phyloP scores from a whole-genome alignment of 2,888 invertebrate species.

The Nasonovia ribisnigri region DNA sequence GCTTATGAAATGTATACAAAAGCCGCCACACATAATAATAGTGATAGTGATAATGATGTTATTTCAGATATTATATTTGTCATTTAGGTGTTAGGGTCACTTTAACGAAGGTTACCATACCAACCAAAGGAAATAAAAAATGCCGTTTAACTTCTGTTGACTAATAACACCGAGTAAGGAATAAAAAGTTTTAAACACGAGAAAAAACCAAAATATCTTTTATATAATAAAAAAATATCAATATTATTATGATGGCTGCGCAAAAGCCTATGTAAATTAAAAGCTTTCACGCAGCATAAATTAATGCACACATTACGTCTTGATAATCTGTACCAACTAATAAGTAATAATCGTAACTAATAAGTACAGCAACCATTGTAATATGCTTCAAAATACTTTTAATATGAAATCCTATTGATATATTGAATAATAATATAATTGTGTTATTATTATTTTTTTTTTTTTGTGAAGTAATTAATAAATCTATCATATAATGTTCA shows the following conservation, averaged over 20 bases:
- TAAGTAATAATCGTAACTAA: background rate
- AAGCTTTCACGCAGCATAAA: background rate
- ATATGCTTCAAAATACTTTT: background rate
- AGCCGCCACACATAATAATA: background rate
- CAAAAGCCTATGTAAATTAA: background rate
- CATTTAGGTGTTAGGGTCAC: background rate
- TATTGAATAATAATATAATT: too few species aligned
- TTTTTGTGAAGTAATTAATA: background rate
- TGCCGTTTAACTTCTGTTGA: background rate
- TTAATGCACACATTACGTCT: background rate
- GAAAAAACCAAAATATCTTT: background rate
- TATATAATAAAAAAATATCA: background rate
- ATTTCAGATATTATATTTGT: background rate
- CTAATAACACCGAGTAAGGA: background rate
- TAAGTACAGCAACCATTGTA: background rate
- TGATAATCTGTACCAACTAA: background rate
- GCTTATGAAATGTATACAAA: background rate
- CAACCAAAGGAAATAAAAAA: background rate
- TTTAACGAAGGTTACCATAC: background rate
- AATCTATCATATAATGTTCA: background rate
- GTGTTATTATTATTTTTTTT: too few species aligned
- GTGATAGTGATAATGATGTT: background rate
- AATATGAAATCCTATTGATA: background rate
- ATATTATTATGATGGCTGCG: background rate
- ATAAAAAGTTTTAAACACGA: background rate